Base-by-base conservation (phyloP, 2,113 vertebrate species). In the Pterocles orientalis region DNA sequence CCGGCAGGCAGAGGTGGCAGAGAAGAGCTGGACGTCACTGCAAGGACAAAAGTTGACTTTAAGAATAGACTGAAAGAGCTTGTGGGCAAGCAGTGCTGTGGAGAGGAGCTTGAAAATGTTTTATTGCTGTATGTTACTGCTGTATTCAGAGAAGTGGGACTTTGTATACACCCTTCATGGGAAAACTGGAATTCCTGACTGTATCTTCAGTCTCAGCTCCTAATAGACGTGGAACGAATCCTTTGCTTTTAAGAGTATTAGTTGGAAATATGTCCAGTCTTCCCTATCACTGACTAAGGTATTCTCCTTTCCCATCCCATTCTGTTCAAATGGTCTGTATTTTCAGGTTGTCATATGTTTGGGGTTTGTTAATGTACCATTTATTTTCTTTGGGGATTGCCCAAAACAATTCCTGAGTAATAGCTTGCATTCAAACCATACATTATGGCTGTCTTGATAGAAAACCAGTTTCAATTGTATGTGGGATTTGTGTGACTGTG, bases 201-300 rank as follows among this genome's bases (percentile, higher is more conserved):
- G 31, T n/a, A 31, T 8, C 51, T 91, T 57, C n/a, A 70, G 73
- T 66, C 56, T 57, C 69, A 9, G 47, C 28, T 85, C 15, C 18
- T n/a, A 47, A 73, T 4, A 31, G n/a, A 53, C 2, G 3, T 70
- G 36, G 50, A 78, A 69, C 0, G 0, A 34, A 28, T 43, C 45
- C 41, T 39, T 77, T 76, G 28, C 4, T 79, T 96, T 85, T 62
- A 58, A 54, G 21, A 58, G 4, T 54, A 26, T 83, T 41, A 50
- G 9, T 86, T 62, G 60, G 28, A 82, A 75, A 57, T 45, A 43
- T 28, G 15, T 47, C 57, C 34, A 68, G 48, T 31, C 33, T 82
- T 80, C 34, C n/a, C 31, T 78, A 41, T 70, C 39, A 28, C 47
- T 31, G 8, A 9, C 45, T 43, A 29, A 82, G 34, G 15, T 76